Evolutionary conservation across 2,888 invertebrate genomes (phyloP).

Genomic region (Drosophila atripex): DNA sequence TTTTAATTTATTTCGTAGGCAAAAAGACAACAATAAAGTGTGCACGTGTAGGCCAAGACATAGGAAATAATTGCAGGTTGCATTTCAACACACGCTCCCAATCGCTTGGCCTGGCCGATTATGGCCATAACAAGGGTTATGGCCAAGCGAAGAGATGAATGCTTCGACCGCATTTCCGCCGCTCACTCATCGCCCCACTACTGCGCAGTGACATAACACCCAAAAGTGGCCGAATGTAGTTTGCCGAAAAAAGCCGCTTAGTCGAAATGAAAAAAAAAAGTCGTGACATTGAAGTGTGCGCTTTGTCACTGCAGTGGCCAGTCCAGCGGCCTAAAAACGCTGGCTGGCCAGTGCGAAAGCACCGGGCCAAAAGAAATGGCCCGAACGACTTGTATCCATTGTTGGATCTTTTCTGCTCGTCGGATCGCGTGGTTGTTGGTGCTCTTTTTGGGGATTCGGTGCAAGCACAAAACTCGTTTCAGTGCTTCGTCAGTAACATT

Average conservation of each 20-base stretch:
- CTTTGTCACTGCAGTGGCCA: constrained; percentile 40
- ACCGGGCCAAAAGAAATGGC: constrained; percentile 65
- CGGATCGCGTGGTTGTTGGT: constrained; percentile 44
- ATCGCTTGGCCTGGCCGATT: constrained; percentile 40
- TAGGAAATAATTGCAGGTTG: constrained; percentile 61
- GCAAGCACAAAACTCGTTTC: constrained; percentile 69
- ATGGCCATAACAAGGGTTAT: constrained; percentile 24
- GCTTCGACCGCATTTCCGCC: constrained; percentile 60
- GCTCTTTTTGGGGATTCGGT: constrained; percentile 36
- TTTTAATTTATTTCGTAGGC: neutral
- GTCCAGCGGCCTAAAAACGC: constrained; percentile 70
- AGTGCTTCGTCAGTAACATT: constrained; percentile 56
- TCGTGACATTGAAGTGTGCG: constrained; percentile 73
- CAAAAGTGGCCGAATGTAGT: constrained; percentile 59
- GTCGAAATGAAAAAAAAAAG: constrained; percentile 30
- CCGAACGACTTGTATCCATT: constrained; percentile 49
- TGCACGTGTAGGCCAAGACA: constrained; percentile 41
- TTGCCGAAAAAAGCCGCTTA: constrained; percentile 48
- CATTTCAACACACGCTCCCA: constrained; percentile 56
- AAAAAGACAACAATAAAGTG: constrained; percentile 3
- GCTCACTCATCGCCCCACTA: constrained; percentile 42
- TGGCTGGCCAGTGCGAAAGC: constrained; percentile 39
- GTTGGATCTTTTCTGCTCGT: constrained; percentile 29
- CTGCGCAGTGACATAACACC: constrained; percentile 64
- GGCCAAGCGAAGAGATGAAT: constrained; percentile 28